Evolutionary conservation across 2,113 vertebrate species (phyloP).

Genomic region (Megaceryle torquata): DNA sequence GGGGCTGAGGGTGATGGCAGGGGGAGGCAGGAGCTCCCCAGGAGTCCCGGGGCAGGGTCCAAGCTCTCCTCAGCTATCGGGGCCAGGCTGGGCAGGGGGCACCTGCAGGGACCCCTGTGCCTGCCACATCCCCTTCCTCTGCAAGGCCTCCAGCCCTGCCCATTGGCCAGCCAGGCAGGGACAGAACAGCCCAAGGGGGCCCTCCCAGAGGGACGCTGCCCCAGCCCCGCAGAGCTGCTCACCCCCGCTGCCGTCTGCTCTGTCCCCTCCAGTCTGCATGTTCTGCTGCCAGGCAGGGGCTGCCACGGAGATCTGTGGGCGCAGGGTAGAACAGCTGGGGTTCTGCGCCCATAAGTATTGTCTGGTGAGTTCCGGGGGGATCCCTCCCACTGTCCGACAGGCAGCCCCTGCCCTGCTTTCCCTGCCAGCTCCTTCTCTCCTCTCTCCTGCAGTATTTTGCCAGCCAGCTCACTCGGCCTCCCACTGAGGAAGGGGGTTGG

Average conservation of each 20-base stretch:
- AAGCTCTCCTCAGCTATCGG: no score
- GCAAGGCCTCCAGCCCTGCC: no score
- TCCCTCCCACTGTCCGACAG: not conserved
- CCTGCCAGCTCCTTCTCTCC: not conserved
- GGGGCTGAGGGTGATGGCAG: no score
- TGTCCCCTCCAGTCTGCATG: not conserved
- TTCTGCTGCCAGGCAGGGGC: not conserved
- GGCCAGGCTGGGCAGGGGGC: no score
- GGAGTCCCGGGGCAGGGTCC: no score
- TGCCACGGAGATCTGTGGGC: not conserved
- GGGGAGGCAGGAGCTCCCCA: no score
- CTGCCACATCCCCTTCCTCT: no score
- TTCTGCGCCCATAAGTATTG: not conserved
- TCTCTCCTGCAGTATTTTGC: not conserved
- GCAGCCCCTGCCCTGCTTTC: not conserved
- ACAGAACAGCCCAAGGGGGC: not conserved
- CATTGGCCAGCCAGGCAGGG: no score
- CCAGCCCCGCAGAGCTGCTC: not conserved
- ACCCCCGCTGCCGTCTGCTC: not conserved
- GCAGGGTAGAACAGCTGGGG: not conserved
- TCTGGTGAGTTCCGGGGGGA: not conserved
- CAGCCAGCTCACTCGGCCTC: not conserved
- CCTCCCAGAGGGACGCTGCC: not conserved
- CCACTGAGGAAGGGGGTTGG: rapidly evolving
- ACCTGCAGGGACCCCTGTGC: no score